These are phyloP conservation scores for Pseudachorutes palmiensis DNA, from an alignment of 1,140 invertebrate species.

Conservation along the genomic window DNA sequence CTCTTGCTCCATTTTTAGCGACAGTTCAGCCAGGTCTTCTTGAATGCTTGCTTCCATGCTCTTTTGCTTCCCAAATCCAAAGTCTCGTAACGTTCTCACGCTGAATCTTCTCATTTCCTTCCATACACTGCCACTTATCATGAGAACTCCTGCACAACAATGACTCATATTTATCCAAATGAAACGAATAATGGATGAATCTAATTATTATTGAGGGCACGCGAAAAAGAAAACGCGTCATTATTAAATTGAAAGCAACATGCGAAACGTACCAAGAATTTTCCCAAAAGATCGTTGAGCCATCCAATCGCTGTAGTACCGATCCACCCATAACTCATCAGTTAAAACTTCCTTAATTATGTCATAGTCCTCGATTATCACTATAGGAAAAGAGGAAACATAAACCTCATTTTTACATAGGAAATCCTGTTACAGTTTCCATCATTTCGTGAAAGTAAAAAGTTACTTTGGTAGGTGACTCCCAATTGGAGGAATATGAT, in stretches of 20 bases:
- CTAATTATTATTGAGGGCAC: not conserved
- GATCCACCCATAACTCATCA: slow-evolving; percentile 6
- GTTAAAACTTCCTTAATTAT: slow-evolving; percentile 14
- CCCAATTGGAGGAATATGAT: not conserved
- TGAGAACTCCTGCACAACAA: slow-evolving; percentile 50
- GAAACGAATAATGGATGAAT: too few species aligned
- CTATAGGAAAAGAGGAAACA: not conserved
- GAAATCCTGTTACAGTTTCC: not conserved
- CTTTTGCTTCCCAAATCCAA: slow-evolving; percentile 62
- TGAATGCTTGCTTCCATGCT: slow-evolving; percentile 62
- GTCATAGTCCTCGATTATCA: slow-evolving; percentile 3
- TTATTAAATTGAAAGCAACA: too few species aligned
- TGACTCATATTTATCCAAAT: too few species aligned
- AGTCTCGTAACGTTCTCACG: slow-evolving; percentile 64
- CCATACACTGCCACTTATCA: slow-evolving; percentile 68
- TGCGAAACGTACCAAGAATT: not conserved
- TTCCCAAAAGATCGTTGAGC: slow-evolving; percentile 14
- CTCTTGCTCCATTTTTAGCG: not conserved
- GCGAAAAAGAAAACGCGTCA: too few species aligned
- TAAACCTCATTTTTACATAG: not conserved
- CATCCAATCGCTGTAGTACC: slow-evolving; percentile 6
- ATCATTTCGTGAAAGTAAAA: not conserved
- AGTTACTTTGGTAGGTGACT: slow-evolving; percentile 2
- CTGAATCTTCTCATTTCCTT: slow-evolving; percentile 71
- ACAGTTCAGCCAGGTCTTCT: slow-evolving; percentile 54